These are phyloP conservation scores for Baccha elongata DNA, from an alignment of 2,888 invertebrate species.

Conservation along the genomic window DNA sequence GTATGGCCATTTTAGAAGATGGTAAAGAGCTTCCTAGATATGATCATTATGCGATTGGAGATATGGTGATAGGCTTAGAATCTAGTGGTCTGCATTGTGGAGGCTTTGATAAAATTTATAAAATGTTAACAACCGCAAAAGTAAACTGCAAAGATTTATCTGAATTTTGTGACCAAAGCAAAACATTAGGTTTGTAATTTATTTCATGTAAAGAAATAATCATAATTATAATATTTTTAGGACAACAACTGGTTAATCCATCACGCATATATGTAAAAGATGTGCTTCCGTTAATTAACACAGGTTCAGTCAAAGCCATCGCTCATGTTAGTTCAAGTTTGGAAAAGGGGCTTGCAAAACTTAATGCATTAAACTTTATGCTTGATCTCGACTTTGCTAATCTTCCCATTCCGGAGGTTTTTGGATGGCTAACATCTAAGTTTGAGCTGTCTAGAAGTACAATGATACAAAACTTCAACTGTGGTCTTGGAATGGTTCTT, in stretches of 20 bases:
- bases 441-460: conserved; percentile 89
- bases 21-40: conserved; percentile 87
- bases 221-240: conserved; percentile 80
- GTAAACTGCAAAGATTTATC: conserved; percentile 85
- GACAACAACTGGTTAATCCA: conserved; percentile 92
- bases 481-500: conserved; percentile 94
- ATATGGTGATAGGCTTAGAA: conserved; percentile 92
- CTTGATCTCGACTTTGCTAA: conserved; percentile 88
- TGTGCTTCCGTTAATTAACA: conserved; percentile 87
- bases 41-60: conserved; percentile 87
- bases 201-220: not conserved
- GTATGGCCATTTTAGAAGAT: conserved; percentile 95
- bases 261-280: conserved; percentile 93
- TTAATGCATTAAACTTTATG: conserved; percentile 87
- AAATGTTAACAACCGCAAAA: conserved; percentile 87
- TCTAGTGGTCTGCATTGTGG: conserved; percentile 97
- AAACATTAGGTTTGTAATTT: conserved; percentile 84
- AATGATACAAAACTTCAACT: conserved; percentile 96
- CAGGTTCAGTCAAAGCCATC: conserved; percentile 89
- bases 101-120: conserved; percentile 95
- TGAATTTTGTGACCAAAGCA: conserved; percentile 84
- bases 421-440: conserved; percentile 92
- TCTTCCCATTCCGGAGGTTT: conserved; percentile 90
- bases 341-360: conserved; percentile 92
- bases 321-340: conserved; percentile 98